These are phyloP conservation scores for Tyrannus savana DNA, from an alignment of 2,113 vertebrate species.

Conservation along the genomic window DNA sequence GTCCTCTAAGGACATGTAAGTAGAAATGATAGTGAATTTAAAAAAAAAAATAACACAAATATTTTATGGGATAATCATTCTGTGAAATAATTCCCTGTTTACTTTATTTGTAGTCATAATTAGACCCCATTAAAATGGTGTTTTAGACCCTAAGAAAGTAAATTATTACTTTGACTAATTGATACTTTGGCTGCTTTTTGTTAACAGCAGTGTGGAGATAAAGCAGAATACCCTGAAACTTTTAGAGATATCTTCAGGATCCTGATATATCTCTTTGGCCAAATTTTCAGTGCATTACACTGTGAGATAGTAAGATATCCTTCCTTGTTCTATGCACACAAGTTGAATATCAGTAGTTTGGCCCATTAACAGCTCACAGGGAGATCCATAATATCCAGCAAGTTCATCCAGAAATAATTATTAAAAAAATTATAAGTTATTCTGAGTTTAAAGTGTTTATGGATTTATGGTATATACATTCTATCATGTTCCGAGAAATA, in stretches of 20 bases:
- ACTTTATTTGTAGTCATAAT: background rate
- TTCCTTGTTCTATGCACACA: background rate
- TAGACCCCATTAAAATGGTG: background rate
- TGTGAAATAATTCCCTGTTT: background rate
- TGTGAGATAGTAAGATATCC: background rate
- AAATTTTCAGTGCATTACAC: background rate
- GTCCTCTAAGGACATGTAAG: background rate
- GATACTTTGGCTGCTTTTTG: background rate
- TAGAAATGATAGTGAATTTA: background rate
- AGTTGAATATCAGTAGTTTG: background rate
- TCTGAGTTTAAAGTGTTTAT: background rate
- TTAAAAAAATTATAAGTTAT: background rate
- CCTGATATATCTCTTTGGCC: background rate
- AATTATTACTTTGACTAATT: background rate
- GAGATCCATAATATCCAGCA: background rate
- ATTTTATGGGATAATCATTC: background rate
- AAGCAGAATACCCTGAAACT: background rate
- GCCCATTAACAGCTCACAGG: background rate
- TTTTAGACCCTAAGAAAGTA: background rate
- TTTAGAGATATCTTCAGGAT: background rate
- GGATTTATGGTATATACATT: background rate
- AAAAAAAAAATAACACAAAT: background rate
- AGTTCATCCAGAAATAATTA: background rate
- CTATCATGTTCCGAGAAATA: background rate
- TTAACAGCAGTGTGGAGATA: background rate